phyloP scores from a whole-genome alignment of 2,113 vertebrate genomes.

The Nipponia nippon region DNA sequence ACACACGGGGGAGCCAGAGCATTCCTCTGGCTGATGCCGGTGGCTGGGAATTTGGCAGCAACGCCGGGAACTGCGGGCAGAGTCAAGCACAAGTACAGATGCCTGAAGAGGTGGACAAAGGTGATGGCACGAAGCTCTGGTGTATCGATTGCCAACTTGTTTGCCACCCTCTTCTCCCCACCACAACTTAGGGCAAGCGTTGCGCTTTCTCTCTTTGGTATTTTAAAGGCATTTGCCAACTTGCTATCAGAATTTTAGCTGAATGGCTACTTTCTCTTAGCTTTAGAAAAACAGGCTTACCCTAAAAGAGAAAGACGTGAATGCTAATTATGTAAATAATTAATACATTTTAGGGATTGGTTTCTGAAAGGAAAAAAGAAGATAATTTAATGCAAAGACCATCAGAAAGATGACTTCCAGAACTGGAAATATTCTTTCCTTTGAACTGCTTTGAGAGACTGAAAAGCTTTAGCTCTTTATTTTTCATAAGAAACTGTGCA shows the following conservation, averaged over 20 bases:
- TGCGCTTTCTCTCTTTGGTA: background rate
- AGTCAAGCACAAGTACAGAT: background rate
- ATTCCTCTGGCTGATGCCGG: background rate
- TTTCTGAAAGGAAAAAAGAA: background rate
- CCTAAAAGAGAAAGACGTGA: background rate
- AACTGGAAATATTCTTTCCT: conserved; percentile 24
- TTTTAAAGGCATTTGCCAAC: background rate
- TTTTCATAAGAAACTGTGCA: background rate
- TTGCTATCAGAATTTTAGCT: background rate
- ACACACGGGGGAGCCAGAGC: conserved; percentile 62
- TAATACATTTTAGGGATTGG: background rate
- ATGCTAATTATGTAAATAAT: conserved; percentile 1
- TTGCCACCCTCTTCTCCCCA: background rate
- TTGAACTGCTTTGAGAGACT: conserved; percentile 23
- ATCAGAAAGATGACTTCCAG: background rate
- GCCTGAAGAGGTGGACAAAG: background rate
- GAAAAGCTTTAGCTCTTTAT: background rate
- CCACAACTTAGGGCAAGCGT: background rate
- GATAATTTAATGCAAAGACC: background rate
- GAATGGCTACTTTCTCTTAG: background rate
- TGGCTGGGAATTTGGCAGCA: background rate
- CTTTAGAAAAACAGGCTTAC: background rate
- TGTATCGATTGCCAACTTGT: background rate
- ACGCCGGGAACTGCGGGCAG: background rate
- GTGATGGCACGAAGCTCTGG: background rate